phyloP scores from a whole-genome alignment of 2,797 vertebrate genomes.

The Anas bahamensis region DNA sequence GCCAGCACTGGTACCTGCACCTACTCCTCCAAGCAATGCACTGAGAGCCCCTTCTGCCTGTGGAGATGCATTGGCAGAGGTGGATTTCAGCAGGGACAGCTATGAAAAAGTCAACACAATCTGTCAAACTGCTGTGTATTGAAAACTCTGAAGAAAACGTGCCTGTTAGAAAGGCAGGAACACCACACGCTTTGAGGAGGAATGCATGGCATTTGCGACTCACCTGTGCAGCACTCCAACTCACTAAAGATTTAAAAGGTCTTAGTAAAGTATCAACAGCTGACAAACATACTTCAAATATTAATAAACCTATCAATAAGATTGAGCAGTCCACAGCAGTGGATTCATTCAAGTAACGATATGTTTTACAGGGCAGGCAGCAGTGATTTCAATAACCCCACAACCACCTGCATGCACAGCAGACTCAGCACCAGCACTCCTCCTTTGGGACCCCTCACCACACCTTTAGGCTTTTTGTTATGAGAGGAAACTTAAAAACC shows the following conservation, averaged over 20 bases:
- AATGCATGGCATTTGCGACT: fast-evolving
- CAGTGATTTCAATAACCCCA: neutral
- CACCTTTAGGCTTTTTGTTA: neutral
- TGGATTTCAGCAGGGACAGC: neutral
- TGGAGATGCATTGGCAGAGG: fast-evolving
- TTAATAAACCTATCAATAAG: neutral
- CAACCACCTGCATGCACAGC: neutral
- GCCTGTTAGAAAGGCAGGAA: neutral
- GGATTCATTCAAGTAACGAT: fast-evolving
- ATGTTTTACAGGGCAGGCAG: neutral
- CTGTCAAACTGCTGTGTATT: neutral
- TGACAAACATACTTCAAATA: neutral
- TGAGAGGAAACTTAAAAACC: neutral
- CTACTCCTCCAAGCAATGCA: neutral
- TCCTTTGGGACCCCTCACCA: neutral
- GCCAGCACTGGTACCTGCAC: neutral
- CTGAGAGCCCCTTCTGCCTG: neutral
- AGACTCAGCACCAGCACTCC: neutral
- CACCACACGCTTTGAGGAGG: fast-evolving
- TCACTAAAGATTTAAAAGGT: neutral
- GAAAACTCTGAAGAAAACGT: fast-evolving
- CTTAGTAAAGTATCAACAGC: fast-evolving
- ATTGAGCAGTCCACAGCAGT: neutral
- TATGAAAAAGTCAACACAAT: neutral
- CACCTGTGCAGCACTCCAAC: fast-evolving